A percentile compares a stretch with the other conserved stretches of the same genome.
Evolutionary conservation across 2,113 vertebrate genomes (phyloP).

Genomic region (Uropsilus gracilis): DNA sequence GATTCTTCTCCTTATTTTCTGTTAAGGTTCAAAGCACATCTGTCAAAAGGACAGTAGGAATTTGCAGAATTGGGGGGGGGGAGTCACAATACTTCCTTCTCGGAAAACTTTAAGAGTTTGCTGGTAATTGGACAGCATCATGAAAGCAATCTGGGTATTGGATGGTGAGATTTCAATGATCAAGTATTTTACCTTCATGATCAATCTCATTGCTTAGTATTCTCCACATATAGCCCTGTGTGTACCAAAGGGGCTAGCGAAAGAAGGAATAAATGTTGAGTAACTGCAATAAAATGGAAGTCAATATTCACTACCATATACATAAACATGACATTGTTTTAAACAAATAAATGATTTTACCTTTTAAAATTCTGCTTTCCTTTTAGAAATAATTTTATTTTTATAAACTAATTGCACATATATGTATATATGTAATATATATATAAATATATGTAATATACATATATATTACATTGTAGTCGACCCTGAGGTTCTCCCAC

Average conservation of each 20-base stretch:
- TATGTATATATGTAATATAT: too few species aligned
- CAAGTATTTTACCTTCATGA: neutral
- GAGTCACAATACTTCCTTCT: neutral
- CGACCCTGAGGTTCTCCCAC: too few species aligned
- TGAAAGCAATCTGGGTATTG: neutral
- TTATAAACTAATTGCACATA: too few species aligned
- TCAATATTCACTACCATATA: neutral
- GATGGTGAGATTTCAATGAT: neutral
- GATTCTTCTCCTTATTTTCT: neutral
- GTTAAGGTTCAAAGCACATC: conserved; percentile 16
- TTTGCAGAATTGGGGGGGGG: neutral
- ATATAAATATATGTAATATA: too few species aligned
- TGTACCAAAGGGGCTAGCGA: neutral
- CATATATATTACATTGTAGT: too few species aligned
- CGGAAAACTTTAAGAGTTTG: conserved; percentile 3
- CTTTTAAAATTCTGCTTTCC: conserved; percentile 34
- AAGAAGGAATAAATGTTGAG: neutral
- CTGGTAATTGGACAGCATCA: neutral
- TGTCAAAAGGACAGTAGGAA: neutral
- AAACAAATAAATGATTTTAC: conserved; percentile 17
- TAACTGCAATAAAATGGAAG: conserved; percentile 24
- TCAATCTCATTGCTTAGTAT: neutral
- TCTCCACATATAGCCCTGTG: neutral
- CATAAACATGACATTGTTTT: conserved; percentile 2
- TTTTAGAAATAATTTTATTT: too few species aligned